phyloP scores from a whole-genome alignment of 2,888 invertebrate genomes.

The Drosophila melanosoma region DNA sequence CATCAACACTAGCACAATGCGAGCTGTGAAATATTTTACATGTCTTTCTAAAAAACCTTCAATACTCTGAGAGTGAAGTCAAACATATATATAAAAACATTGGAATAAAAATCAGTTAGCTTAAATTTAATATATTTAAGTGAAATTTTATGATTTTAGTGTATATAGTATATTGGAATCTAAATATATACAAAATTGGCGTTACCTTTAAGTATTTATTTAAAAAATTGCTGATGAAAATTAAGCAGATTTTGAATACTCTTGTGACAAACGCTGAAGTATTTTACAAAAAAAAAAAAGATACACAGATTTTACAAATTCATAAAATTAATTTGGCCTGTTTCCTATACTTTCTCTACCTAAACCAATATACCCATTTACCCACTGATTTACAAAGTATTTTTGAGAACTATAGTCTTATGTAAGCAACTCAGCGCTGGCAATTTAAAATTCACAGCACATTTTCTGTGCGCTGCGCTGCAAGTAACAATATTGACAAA shows the following conservation, averaged over 20 bases:
- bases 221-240: too few relatives aligned
- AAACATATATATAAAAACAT: neutral
- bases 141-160: neutral
- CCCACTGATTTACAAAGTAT: constrained; percentile 1
- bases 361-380: neutral
- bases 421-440: constrained; percentile 65
- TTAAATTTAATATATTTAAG: neutral
- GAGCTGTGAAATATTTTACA: neutral
- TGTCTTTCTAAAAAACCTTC: neutral
- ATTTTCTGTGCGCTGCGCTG: constrained; percentile 71
- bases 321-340: neutral
- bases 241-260: neutral
- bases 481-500: constrained; percentile 77
- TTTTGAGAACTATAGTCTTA: constrained; percentile 43
- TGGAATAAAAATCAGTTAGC: neutral
- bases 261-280: neutral
- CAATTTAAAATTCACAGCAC: constrained; percentile 80
- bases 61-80: too few relatives aligned
- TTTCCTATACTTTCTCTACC: accelerated
- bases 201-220: neutral
- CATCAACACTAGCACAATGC: accelerated
- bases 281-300: neutral
- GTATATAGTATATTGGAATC: neutral
- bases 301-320: neutral
- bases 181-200: neutral